A percentile compares a stretch with the other conserved stretches of the same genome.
Conservation (phyloP, 2,113 vertebrate species). For the Ovis canadensis region DNA sequence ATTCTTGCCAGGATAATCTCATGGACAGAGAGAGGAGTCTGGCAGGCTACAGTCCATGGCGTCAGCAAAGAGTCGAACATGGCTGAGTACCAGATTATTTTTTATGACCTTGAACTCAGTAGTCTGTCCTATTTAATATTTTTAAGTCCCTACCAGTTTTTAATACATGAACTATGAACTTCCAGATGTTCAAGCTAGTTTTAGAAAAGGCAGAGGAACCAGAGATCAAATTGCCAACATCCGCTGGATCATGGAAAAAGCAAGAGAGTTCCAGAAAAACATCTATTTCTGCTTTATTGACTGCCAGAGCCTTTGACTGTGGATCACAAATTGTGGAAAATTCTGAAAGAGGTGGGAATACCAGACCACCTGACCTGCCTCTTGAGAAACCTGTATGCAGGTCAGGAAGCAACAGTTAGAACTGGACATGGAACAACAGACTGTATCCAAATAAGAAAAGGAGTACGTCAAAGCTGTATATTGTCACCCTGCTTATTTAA, state of each 20-base stretch:
- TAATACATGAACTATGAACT: not conserved
- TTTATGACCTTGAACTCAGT: constrained; percentile 20
- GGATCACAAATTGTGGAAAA: not conserved
- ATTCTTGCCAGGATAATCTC: not conserved
- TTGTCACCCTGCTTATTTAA: not conserved
- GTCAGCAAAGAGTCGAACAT: not conserved
- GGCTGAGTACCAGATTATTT: constrained; percentile 7
- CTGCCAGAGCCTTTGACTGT: not conserved
- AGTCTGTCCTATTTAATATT: constrained; percentile 15
- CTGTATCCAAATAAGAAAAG: not conserved
- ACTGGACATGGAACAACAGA: not conserved
- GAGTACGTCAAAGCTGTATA: not conserved
- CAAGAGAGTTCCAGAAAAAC: not conserved
- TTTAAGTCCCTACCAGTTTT: not conserved
- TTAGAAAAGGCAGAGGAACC: not conserved
- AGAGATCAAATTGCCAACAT: not conserved
- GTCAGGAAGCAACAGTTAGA: not conserved
- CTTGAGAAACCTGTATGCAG: not conserved
- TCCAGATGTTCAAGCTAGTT: not conserved
- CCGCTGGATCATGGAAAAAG: not conserved
- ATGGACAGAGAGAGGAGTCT: not conserved
- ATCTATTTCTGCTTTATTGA: not conserved
- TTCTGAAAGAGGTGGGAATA: not conserved
- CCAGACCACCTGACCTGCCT: not conserved
- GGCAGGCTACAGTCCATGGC: not conserved